Percentiles rank a stretch among this genome's conserved stretches.
Conservation (phyloP, 2,888 invertebrate genomes). For the Luperina testacea region DNA sequence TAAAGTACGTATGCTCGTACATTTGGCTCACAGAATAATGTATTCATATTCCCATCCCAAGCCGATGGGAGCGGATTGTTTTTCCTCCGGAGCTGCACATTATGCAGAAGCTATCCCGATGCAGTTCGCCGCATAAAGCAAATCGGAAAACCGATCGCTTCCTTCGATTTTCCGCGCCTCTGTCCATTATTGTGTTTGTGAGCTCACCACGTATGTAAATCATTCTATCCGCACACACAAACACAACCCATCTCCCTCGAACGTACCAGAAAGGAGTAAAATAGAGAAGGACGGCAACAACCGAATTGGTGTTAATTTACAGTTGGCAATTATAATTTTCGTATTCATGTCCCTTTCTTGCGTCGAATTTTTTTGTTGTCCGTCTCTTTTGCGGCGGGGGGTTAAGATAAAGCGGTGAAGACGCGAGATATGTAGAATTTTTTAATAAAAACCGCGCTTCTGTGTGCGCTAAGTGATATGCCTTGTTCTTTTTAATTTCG, state of each 20-base stretch:
- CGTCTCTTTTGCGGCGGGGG: conserved; percentile 81
- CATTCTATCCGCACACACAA: conserved; percentile 82
- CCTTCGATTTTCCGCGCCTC: conserved; percentile 87
- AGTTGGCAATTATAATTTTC: conserved; percentile 90
- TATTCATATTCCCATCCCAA: conserved; percentile 68
- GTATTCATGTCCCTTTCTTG: conserved; percentile 85
- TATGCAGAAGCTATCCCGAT: conserved; percentile 75
- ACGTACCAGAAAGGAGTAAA: conserved; percentile 63
- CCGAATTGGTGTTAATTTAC: conserved; percentile 89
- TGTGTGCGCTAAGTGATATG: conserved; percentile 90
- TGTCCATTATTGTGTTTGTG: conserved; percentile 88
- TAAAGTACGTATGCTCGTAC: conserved; percentile 37
- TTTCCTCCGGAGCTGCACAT: conserved; percentile 72
- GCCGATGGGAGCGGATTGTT: conserved; percentile 67
- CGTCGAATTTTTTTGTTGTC: conserved; percentile 83
- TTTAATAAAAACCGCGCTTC: conserved; percentile 88
- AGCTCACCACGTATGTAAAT: conserved; percentile 86
- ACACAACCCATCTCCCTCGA: conserved; percentile 75
- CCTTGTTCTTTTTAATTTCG: conserved; percentile 90
- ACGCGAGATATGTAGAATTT: conserved; percentile 90
- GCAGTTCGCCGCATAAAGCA: conserved; percentile 77
- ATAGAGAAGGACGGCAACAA: conserved; percentile 75
- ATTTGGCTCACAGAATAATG: conserved; percentile 59
- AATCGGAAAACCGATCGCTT: conserved; percentile 84
- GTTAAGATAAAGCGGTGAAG: conserved; percentile 86